Percentiles rank a stretch among this genome's conserved stretches.
phyloP scores from a whole-genome alignment of 2,888 invertebrate species.

The Synergus gifuensis region DNA sequence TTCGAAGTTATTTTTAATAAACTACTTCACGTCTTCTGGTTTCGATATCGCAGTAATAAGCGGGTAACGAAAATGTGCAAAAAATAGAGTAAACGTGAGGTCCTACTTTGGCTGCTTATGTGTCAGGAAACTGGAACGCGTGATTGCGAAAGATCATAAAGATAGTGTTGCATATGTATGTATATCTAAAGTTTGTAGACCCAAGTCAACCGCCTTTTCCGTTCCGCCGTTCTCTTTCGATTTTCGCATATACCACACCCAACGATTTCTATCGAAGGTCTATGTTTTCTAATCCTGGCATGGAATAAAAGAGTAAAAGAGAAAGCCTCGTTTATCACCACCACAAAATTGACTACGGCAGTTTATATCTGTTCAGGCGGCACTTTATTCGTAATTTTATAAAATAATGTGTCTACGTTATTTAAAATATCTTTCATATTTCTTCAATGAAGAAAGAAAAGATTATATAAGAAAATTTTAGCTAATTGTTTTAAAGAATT shows the following conservation, averaged over 20 bases:
- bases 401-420: no score
- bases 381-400: background rate
- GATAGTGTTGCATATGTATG: background rate
- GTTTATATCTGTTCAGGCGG: background rate
- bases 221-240: constrained; percentile 25
- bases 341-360: background rate
- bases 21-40: no score
- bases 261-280: constrained; percentile 24
- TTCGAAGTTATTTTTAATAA: background rate
- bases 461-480: background rate
- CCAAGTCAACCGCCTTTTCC: background rate
- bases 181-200: constrained; percentile 46
- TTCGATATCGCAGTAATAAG: no score
- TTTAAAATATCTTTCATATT: background rate
- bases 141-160: background rate
- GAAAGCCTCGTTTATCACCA: constrained; percentile 16
- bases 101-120: background rate
- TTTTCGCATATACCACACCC: constrained; percentile 34
- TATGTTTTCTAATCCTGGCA: constrained; percentile 6
- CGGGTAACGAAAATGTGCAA: background rate
- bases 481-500: no score
- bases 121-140: background rate
- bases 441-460: no score
- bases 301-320: constrained; percentile 13
- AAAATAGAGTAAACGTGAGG: background rate